Conservation (phyloP, 2,797 vertebrate species). For the Podarcis lilfordi region DNA sequence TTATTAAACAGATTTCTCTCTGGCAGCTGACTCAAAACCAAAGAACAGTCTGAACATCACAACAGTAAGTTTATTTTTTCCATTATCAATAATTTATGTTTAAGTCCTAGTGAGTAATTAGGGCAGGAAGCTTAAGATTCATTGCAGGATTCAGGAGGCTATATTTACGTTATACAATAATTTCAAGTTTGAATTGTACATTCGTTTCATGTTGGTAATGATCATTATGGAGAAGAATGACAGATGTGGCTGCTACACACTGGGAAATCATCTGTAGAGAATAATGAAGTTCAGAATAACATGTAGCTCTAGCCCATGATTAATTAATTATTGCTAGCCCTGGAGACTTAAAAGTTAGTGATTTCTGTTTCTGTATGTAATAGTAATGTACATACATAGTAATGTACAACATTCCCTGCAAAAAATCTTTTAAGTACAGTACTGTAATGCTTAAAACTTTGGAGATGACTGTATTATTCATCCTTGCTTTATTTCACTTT, state of each 20-base stretch:
- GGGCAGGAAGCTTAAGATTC: constrained; percentile 57
- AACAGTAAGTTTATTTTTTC: constrained; percentile 75
- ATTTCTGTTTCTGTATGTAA: constrained; percentile 34
- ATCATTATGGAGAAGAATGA: constrained; percentile 33
- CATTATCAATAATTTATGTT: constrained; percentile 38
- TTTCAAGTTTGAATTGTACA: constrained; percentile 53
- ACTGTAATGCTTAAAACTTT: constrained; percentile 43
- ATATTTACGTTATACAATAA: constrained; percentile 37
- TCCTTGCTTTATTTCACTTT: constrained; percentile 40
- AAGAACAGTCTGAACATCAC: constrained; percentile 65
- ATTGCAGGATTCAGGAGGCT: constrained; percentile 34
- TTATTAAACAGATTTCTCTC: constrained; percentile 73
- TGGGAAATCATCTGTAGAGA: constrained; percentile 49
- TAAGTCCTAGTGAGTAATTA: constrained; percentile 17
- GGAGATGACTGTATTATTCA: constrained; percentile 24
- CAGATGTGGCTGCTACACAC: constrained; percentile 6
- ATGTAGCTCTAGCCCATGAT: constrained; percentile 35
- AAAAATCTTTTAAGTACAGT: constrained; percentile 24
- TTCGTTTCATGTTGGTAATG: neutral
- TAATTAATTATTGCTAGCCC: constrained; percentile 51
- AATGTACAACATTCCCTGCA: neutral
- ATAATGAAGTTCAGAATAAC: constrained; percentile 49
- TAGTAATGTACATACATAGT: constrained; percentile 15
- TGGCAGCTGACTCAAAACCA: constrained; percentile 63
- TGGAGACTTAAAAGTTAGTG: constrained; percentile 27